Conservation (phyloP, 2,888 invertebrate species). For the Synergus itoensis region DNA sequence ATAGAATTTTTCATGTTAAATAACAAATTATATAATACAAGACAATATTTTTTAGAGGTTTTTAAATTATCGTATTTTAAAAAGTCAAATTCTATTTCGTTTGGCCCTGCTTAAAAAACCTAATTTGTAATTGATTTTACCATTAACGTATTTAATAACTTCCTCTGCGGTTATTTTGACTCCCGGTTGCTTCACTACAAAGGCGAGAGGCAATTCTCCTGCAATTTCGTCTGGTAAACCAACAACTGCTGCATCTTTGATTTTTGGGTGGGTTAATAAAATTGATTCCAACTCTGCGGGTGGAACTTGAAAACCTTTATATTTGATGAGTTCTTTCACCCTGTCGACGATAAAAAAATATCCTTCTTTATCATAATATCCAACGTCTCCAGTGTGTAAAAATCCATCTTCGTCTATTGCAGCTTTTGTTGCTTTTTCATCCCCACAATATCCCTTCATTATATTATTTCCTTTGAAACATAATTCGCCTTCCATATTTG, state of each 20-base stretch:
- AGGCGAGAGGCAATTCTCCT: conserved; percentile 89
- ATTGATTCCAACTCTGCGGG: conserved; percentile 93
- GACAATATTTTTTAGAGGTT: too few species aligned
- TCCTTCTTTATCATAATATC: conserved; percentile 88
- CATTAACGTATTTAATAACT: conserved; percentile 78
- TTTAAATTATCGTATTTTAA: background rate
- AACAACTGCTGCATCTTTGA: conserved; percentile 90
- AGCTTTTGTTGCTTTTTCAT: conserved; percentile 83
- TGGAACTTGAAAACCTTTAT: conserved; percentile 91
- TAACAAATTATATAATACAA: too few species aligned
- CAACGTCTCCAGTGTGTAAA: conserved; percentile 89
- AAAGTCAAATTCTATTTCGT: background rate
- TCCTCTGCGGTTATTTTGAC: conserved; percentile 80
- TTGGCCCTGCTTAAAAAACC: background rate
- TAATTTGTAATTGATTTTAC: conserved; percentile 57
- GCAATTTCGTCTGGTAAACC: conserved; percentile 86
- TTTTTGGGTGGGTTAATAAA: conserved; percentile 84
- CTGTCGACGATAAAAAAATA: conserved; percentile 91
- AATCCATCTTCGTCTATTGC: conserved; percentile 87
- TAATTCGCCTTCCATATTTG: conserved; percentile 88
- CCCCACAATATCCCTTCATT: conserved; percentile 92
- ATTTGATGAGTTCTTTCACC: conserved; percentile 94
- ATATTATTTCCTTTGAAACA: conserved; percentile 90
- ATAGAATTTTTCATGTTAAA: too few species aligned
- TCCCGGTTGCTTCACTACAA: conserved; percentile 83